A percentile compares a stretch with the other conserved stretches of the same genome.
These are phyloP conservation scores for Epinotia bilunana DNA, from an alignment of 2,888 invertebrate genomes.

Conservation along the genomic window DNA sequence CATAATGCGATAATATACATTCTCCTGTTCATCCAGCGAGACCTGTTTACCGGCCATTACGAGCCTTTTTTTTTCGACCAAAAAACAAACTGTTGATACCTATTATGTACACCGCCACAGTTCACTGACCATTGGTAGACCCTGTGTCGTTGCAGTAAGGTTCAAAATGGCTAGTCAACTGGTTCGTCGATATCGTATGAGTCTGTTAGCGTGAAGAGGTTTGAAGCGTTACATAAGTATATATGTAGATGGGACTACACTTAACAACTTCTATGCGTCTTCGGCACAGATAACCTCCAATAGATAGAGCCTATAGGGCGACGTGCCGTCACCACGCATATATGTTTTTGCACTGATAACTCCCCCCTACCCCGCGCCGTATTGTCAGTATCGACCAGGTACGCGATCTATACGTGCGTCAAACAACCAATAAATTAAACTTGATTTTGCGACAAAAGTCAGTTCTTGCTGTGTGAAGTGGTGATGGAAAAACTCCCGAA, in stretches of 20 bases:
- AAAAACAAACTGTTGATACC: constrained; percentile 21
- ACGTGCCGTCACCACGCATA: too few relatives aligned
- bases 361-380: too few relatives aligned
- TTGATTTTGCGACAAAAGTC: too few relatives aligned
- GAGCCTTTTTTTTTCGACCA: constrained; percentile 25
- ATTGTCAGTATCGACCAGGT: too few relatives aligned
- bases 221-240: background rate
- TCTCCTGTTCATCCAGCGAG: constrained; percentile 37
- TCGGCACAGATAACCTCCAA: too few relatives aligned
- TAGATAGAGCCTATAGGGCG: too few relatives aligned
- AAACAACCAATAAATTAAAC: too few relatives aligned
- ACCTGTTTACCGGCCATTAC: constrained; percentile 40
- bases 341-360: too few relatives aligned
- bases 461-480: too few relatives aligned
- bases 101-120: background rate
- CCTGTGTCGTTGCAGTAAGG: background rate
- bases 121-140: constrained; percentile 6
- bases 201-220: background rate
- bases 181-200: background rate
- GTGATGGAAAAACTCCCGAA: too few relatives aligned
- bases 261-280: background rate
- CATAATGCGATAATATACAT: constrained; percentile 39
- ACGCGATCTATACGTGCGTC: too few relatives aligned
- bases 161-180: background rate
- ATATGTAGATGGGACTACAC: background rate